phyloP scores from a whole-genome alignment of 2,113 vertebrate species.

The Zingel zingel region DNA sequence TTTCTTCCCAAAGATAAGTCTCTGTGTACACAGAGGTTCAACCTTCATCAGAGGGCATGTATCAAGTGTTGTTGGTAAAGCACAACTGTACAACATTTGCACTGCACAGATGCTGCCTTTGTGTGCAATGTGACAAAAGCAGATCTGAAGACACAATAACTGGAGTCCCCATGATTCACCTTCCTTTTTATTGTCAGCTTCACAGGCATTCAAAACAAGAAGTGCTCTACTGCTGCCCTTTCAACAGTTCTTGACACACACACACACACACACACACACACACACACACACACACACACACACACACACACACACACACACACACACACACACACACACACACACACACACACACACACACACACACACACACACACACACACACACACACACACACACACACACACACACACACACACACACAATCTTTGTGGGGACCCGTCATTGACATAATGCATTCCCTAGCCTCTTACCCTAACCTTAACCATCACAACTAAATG shows the following conservation, averaged over 20 bases:
- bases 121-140: slow-evolving; percentile 19
- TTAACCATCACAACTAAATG: too few species aligned
- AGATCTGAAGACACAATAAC: slow-evolving; percentile 6
- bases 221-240: slow-evolving; percentile 33
- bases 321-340: slow-evolving; percentile 1
- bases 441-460: too few species aligned
- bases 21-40: not conserved
- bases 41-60: not conserved
- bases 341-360: slow-evolving; percentile 18
- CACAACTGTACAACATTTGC: not conserved
- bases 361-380: too few species aligned
- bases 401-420: slow-evolving; percentile 7
- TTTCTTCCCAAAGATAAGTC: slow-evolving; percentile 2
- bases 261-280: slow-evolving; percentile 24
- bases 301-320: slow-evolving; percentile 20
- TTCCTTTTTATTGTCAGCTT: slow-evolving; percentile 32
- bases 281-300: not conserved
- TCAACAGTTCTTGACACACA: slow-evolving; percentile 30
- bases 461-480: too few species aligned
- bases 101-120: slow-evolving; percentile 5
- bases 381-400: slow-evolving; percentile 18
- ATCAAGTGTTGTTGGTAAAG: not conserved
- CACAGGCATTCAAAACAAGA: slow-evolving; percentile 22
- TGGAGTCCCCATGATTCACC: slow-evolving; percentile 13
- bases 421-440: too few species aligned